Percentiles rank a stretch among this genome's conserved stretches.
Evolutionary conservation across 2,797 vertebrate genomes (phyloP).

Genomic region (Bovichtus diacanthus): DNA sequence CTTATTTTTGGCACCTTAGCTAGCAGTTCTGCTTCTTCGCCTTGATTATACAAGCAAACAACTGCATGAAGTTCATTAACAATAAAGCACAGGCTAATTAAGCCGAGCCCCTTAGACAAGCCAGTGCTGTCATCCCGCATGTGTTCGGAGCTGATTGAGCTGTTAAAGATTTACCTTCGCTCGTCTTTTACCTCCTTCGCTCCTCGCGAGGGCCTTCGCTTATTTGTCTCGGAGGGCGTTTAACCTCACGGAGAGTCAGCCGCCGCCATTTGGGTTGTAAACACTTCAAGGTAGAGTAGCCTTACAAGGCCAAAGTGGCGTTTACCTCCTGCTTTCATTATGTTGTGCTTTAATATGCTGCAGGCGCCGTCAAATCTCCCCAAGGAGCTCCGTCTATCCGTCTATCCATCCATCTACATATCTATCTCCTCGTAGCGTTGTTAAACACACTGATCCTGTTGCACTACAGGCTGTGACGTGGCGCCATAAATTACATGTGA

Average conservation of each 20-base stretch:
- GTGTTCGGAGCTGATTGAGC: conserved; percentile 94
- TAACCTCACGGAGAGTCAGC: conserved; percentile 53
- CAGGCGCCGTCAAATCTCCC: conserved; percentile 7
- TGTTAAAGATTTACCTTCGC: conserved; percentile 87
- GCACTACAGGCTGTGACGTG: conserved; percentile 56
- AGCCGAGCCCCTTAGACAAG: conserved; percentile 96
- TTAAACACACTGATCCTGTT: conserved; percentile 58
- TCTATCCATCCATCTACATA: conserved; percentile 63
- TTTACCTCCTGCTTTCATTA: conserved; percentile 36
- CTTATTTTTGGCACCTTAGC: conserved; percentile 99
- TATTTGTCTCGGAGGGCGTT: conserved; percentile 59
- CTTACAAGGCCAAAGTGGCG: conserved; percentile 52
- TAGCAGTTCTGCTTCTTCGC: conserved; percentile 99
- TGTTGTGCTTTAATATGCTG: conserved; percentile 21
- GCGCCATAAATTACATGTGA: conserved; percentile 72
- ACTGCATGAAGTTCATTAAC: conserved; percentile 99
- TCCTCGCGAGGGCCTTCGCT: conserved; percentile 11
- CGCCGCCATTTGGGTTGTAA: conserved; percentile 54
- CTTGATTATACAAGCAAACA: conserved; percentile 99
- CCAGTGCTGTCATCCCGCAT: conserved; percentile 94
- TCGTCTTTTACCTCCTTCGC: conserved; percentile 57
- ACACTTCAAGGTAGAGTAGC: conserved; percentile 60
- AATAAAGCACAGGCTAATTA: conserved; percentile 99
- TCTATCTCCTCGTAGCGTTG: background rate
- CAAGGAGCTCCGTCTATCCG: conserved; percentile 1